Base-by-base conservation (phyloP, 2,888 invertebrate genomes). In the Hyposoter dolosus region DNA sequence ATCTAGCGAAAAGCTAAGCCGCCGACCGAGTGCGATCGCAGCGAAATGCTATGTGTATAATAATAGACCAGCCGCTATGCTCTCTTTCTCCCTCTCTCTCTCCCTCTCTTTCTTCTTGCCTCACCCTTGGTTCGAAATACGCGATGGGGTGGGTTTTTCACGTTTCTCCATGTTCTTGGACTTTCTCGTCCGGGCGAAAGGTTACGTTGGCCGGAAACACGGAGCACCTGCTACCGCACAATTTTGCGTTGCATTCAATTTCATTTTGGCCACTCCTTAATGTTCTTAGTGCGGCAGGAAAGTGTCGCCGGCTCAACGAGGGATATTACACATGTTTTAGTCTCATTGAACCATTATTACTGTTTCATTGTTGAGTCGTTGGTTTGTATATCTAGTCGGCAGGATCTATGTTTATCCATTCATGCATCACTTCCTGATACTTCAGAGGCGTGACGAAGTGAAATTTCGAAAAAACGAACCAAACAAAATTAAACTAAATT, bases 1-100 rank as follows among this genome's bases (percentile, higher is more conserved):
- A 91, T 91, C 91, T 88, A 91, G 90, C 89, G 90, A 89, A 90
- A 91, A 89, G 90, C 88, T 84, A 78, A 80, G 82, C 83, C 86
- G 50, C 83, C 83, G 10, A 78, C 84, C 82, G 82, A 56, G 68
- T 66, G 47, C 78, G 45, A 69, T 65, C 75, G 17, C 50, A 50
- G 75, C 19, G 35, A 75, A 74, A 74, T 71, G 72, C 60, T 75
- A 19, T 66, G 65, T 66, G 66, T 83, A 78, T 72, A 83, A 83
- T 78, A 83, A 63, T 68, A 68, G 68, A 53, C 35, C 45, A 63
- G 19, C 35, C n/a, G 17, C 56, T 12, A 40, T 43, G 65, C 56
- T 43, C 35, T 32, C 72, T 56, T 32, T 60, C 45, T 76, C 65
- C 40, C n/a, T 43, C 17, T 35, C 7, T 53, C 56, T 15, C 35